Evolutionary conservation across 2,113 vertebrate genomes (phyloP).

Genomic region (Octodon degus): DNA sequence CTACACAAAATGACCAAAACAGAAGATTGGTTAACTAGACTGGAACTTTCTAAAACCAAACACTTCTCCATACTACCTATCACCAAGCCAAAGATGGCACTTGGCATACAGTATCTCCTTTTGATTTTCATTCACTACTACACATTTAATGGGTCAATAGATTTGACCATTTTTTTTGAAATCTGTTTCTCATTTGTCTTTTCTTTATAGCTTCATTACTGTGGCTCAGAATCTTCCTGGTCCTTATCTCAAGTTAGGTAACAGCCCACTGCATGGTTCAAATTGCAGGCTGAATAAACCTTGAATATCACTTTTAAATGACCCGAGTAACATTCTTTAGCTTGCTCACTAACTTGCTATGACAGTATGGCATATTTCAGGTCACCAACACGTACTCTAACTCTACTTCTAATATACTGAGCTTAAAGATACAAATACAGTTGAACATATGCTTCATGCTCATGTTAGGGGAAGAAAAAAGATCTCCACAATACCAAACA

Average conservation of each 20-base stretch:
- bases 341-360: background rate
- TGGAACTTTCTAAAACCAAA: constrained; percentile 4
- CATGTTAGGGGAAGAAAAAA: too few species aligned
- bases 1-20: constrained; percentile 4
- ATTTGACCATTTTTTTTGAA: background rate
- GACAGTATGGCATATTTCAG: background rate
- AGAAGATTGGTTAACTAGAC: background rate
- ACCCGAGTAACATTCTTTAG: background rate
- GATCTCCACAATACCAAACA: background rate
- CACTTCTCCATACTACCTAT: background rate
- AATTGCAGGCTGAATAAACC: background rate
- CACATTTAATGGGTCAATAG: background rate
- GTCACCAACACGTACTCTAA: background rate
- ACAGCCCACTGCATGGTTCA: background rate
- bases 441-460: background rate
- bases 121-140: constrained; percentile 5
- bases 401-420: background rate
- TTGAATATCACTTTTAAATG: background rate
- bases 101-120: background rate
- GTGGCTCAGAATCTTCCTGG: background rate
- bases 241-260: background rate
- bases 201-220: background rate
- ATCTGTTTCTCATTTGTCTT: background rate
- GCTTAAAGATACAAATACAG: background rate
- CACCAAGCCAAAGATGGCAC: background rate